phyloP scores from a whole-genome alignment of 2,113 vertebrate species.

The Sprattus sprattus region DNA sequence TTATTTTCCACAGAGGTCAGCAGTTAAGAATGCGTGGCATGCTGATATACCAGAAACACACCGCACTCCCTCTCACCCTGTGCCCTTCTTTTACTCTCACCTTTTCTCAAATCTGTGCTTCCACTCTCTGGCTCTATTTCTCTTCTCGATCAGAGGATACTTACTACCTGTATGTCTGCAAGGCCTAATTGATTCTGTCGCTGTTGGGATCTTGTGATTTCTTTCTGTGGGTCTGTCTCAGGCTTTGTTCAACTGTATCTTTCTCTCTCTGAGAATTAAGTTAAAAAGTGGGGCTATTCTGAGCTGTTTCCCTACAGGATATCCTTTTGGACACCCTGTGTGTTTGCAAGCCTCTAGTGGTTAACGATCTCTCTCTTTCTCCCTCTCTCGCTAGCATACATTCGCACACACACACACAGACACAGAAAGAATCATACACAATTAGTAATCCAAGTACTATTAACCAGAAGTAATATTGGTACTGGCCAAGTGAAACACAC shows the following conservation, averaged over 20 bases:
- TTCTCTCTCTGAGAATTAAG: constrained; percentile 41
- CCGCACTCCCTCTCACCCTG: constrained; percentile 49
- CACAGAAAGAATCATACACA: not conserved
- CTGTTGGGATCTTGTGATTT: not conserved
- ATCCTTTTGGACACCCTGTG: constrained; percentile 60
- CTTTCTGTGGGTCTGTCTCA: not conserved
- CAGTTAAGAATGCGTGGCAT: constrained; percentile 70
- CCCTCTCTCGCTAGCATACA: constrained; percentile 1
- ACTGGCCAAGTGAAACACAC: not conserved
- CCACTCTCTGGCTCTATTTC: not conserved
- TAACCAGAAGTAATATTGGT: not conserved
- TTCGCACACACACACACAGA: not conserved
- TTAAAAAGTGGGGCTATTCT: constrained; percentile 56
- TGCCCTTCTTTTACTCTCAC: constrained; percentile 42
- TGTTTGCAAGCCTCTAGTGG: constrained; percentile 42
- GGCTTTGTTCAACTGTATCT: not conserved
- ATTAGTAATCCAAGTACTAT: not conserved
- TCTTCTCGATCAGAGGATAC: too few species aligned
- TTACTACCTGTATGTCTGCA: not conserved
- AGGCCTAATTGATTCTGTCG: not conserved
- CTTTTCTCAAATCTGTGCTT: constrained; percentile 21
- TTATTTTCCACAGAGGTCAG: constrained; percentile 74
- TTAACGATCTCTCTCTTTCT: not conserved
- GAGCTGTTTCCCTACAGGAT: constrained; percentile 65
- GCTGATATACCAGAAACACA: constrained; percentile 39